phyloP scores from a whole-genome alignment of 2,888 invertebrate species.

The Sympetrum striolatum region DNA sequence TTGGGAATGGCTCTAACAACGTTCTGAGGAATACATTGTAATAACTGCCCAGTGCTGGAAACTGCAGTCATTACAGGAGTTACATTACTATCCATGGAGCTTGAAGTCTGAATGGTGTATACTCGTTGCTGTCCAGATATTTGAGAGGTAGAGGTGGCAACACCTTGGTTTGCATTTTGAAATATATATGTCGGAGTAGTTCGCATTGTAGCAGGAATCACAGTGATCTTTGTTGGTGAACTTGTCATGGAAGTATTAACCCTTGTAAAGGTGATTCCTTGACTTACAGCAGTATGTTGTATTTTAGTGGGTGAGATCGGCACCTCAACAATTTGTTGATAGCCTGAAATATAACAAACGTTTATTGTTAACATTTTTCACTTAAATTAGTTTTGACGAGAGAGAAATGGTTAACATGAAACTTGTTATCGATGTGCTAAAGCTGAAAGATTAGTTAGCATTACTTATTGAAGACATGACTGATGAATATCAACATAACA shows the following conservation, averaged over 20 bases:
- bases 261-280: constrained; percentile 63
- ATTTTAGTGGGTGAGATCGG: constrained; percentile 58
- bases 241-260: constrained; percentile 55
- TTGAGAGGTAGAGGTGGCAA: not conserved
- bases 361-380: not conserved
- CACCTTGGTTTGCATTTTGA: constrained; percentile 62
- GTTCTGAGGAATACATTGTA: constrained; percentile 59
- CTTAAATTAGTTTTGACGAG: too few species aligned
- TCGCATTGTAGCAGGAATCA: constrained; percentile 57
- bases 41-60: constrained; percentile 13
- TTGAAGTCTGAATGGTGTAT: constrained; percentile 15
- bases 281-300: constrained; percentile 57
- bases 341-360: not conserved
- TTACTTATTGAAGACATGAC: too few species aligned
- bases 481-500: too few species aligned
- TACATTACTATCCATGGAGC: not conserved
- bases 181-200: constrained; percentile 77
- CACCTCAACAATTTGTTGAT: not conserved
- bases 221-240: constrained; percentile 56
- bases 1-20: constrained; percentile 56
- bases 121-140: constrained; percentile 4
- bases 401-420: too few species aligned
- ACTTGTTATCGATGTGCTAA: too few species aligned
- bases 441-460: too few species aligned
- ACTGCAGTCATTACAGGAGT: constrained; percentile 4